Conservation (phyloP, 1,140 invertebrate genomes). For the Scaptomyza graminum region DNA sequence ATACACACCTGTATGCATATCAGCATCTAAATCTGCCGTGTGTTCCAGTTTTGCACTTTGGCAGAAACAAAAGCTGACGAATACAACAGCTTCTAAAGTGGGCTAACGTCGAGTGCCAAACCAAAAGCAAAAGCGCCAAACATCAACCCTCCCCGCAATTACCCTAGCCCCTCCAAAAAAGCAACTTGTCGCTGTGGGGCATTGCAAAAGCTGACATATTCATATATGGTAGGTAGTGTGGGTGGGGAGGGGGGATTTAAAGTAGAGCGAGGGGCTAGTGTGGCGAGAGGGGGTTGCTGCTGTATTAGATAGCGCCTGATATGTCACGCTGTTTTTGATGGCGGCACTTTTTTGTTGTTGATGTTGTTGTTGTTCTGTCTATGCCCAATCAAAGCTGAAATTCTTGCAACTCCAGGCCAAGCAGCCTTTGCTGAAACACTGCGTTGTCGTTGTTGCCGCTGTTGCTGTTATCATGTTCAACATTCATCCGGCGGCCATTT, state of each 20-base stretch:
- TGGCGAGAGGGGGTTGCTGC: background rate
- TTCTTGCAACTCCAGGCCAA: slow-evolving; percentile 37
- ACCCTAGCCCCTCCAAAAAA: background rate
- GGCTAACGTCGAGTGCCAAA: slow-evolving; percentile 66
- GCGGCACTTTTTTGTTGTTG: slow-evolving; percentile 65
- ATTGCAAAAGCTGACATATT: slow-evolving; percentile 64
- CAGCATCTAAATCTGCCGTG: slow-evolving; percentile 68
- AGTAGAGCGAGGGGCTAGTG: background rate
- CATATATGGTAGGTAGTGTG: slow-evolving; percentile 24
- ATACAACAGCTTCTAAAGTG: slow-evolving; percentile 68
- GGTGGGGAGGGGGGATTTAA: background rate
- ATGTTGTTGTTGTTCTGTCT: slow-evolving; percentile 23
- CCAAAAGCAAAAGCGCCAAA: slow-evolving; percentile 46
- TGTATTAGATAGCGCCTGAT: slow-evolving; percentile 59
- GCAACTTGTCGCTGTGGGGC: slow-evolving; percentile 55
- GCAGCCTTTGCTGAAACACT: slow-evolving; percentile 27
- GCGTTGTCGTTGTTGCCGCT: background rate
- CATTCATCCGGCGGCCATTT: slow-evolving; percentile 48
- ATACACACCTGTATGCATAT: slow-evolving; percentile 59
- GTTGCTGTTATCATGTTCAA: slow-evolving; percentile 26
- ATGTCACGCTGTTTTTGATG: slow-evolving; percentile 60
- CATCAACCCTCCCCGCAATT: background rate
- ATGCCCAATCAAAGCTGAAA: slow-evolving; percentile 64
- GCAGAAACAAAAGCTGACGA: slow-evolving; percentile 58
- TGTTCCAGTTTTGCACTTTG: slow-evolving; percentile 62